Evolutionary conservation across 2,113 vertebrate genomes (phyloP).

Genomic region (Tragelaphus buxtoni): DNA sequence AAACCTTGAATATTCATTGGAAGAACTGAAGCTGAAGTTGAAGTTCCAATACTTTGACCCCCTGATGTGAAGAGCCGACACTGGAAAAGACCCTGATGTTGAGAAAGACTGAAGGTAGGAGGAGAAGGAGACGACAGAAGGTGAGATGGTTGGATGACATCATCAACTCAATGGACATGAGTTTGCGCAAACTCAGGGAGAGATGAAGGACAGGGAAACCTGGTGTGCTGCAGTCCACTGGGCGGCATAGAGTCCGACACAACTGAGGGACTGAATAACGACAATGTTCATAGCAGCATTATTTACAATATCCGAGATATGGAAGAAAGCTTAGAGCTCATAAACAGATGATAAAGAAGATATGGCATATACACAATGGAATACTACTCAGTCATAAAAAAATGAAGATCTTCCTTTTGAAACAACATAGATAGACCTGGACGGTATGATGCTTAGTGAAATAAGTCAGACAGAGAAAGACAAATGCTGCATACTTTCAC

Average conservation of each 20-base stretch:
- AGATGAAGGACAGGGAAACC: not conserved
- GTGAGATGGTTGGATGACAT: not conserved
- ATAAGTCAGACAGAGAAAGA: not conserved
- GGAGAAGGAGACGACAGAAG: not conserved
- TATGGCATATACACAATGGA: not conserved
- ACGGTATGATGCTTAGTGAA: not conserved
- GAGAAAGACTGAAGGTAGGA: not conserved
- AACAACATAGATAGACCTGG: not conserved
- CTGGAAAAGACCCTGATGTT: not conserved
- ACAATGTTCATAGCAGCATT: not conserved
- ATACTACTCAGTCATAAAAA: not conserved
- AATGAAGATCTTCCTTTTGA: not conserved
- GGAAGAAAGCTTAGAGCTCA: not conserved
- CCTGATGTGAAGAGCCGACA: not conserved
- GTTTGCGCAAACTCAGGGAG: not conserved
- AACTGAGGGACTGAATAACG: not conserved
- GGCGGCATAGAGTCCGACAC: accelerated
- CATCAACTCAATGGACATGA: not conserved
- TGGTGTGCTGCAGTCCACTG: not conserved
- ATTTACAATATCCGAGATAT: not conserved
- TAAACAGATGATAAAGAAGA: not conserved
- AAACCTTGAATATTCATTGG: not conserved
- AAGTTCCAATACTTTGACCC: not conserved
- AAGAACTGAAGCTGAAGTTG: not conserved
- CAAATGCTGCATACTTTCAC: not conserved